Evolutionary conservation across 2,797 vertebrate species (phyloP).

Genomic region (Dallia pectoralis): DNA sequence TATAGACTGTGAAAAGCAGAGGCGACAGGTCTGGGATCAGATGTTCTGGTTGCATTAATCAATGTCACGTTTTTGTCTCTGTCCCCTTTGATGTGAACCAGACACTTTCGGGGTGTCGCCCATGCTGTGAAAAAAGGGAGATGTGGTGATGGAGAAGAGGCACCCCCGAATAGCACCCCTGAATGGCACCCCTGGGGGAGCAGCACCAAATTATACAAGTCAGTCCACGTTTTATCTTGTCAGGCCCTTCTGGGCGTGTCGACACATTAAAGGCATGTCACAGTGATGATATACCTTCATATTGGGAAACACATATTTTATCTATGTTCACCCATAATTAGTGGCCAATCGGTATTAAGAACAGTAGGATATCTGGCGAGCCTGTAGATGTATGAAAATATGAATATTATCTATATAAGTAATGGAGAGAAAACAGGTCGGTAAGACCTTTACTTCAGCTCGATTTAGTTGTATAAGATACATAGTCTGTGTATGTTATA

Average conservation of each 20-base stretch:
- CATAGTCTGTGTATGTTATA: too few species aligned
- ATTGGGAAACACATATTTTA: not conserved
- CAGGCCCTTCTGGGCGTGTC: slow-evolving; percentile 21
- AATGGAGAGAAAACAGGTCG: not conserved
- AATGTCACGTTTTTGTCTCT: slow-evolving; percentile 66
- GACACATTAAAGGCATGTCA: not conserved
- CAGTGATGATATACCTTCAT: not conserved
- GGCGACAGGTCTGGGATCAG: slow-evolving; percentile 62
- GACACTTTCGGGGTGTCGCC: slow-evolving; percentile 68
- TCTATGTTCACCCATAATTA: not conserved
- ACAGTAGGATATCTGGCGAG: not conserved
- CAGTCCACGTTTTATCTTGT: slow-evolving; percentile 24
- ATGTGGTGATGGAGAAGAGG: slow-evolving; percentile 75
- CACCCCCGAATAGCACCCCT: too few species aligned
- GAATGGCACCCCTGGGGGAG: slow-evolving; percentile 69
- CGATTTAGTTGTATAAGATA: not conserved
- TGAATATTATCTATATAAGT: not conserved
- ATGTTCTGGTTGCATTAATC: slow-evolving; percentile 74
- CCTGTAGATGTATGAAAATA: not conserved
- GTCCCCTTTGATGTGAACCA: slow-evolving; percentile 78
- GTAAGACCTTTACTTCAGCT: not conserved
- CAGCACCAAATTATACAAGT: slow-evolving; percentile 71
- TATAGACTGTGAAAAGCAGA: slow-evolving; percentile 60
- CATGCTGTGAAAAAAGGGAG: slow-evolving; percentile 72
- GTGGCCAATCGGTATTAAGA: not conserved